phyloP scores from a whole-genome alignment of 2,797 vertebrate genomes.

The Novumbra hubbsi region DNA sequence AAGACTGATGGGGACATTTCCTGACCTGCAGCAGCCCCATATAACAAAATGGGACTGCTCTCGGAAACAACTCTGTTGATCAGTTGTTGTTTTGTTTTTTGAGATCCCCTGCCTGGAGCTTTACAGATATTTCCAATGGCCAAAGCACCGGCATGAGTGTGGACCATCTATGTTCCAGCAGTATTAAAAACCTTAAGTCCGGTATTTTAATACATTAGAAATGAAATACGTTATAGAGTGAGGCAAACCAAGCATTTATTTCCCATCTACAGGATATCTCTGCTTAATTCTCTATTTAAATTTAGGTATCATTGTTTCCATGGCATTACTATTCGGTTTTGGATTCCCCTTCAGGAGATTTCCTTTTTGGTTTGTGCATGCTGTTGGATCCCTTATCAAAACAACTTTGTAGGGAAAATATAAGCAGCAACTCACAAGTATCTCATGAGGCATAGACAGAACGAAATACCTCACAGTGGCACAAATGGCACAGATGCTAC shows the following conservation, averaged over 20 bases:
- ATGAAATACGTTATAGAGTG: constrained; percentile 10
- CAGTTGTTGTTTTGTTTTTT: constrained; percentile 55
- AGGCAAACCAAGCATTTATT: constrained; percentile 38
- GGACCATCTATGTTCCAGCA: neutral
- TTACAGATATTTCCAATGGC: constrained; percentile 52
- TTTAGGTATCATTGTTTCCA: constrained; percentile 33
- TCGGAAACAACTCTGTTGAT: constrained; percentile 64
- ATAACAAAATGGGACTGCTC: constrained; percentile 59
- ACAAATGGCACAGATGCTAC: constrained; percentile 22
- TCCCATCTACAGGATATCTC: constrained; percentile 5
- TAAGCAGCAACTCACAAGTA: constrained; percentile 28
- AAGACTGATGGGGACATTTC: constrained; percentile 49
- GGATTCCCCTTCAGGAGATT: constrained; percentile 11
- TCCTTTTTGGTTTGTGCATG: constrained; percentile 22
- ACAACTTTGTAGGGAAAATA: neutral
- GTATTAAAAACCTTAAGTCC: neutral
- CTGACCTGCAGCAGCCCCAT: constrained; percentile 38
- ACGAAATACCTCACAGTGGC: constrained; percentile 35
- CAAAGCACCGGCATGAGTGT: constrained; percentile 21
- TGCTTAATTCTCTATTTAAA: constrained; percentile 25
- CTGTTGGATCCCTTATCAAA: constrained; percentile 15
- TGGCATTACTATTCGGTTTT: constrained; percentile 32
- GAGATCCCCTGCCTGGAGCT: constrained; percentile 47
- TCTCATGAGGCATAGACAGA: constrained; percentile 33
- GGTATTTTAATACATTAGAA: constrained; percentile 1